Evolutionary conservation across 1,140 invertebrate genomes (phyloP), one percentile per base, ranked within the genome.

Genomic region (Drosophila ogumai): DNA sequence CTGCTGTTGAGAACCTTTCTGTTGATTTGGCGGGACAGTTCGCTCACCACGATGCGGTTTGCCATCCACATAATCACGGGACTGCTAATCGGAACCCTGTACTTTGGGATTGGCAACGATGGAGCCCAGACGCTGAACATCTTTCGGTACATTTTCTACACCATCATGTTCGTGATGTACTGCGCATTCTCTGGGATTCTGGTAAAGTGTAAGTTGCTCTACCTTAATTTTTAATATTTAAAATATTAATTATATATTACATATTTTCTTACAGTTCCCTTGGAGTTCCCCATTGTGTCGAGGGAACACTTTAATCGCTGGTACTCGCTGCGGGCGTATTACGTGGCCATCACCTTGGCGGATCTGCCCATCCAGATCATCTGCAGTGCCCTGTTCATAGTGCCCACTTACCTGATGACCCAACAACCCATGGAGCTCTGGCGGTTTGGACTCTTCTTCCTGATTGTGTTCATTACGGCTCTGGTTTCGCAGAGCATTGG

Each of bases 221-320:
- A 3, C 0, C 2, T 22, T 61, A 28, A 6, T 56, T 12, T n/a
- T n/a, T n/a, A n/a, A n/a, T n/a, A n/a, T 2, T n/a, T 15, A 13
- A 15, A 6, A 12, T 7, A 15, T 13, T 74, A 46, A 41, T 55
- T 52, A 4, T 3, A 2, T 22, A 22, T 22, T 1, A 22, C 13
- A 3, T 25, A 28, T 9, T 31, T 32, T 64, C 81, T 44, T 94
- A 63, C 93, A 98, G 97, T 98, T 95, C 97, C 98, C 17, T 93
- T 96, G 79, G 97, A 98, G 93, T 94, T 98, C 87, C 95, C 96
- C 15, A 95, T 98, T 47, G 95, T 98, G 72, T 95, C 95, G 15
- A 94, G 96, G 58, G 98, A 99, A 86, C 96, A 98, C 88, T 96
- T 98, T 58, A 99, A 99, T 93, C 95, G 97, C 59, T 99, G 98